A percentile compares a stretch with the other conserved stretches of the same genome.
Conservation (phyloP, 1,140 invertebrate genomes). For the Dysdera silvatica region DNA sequence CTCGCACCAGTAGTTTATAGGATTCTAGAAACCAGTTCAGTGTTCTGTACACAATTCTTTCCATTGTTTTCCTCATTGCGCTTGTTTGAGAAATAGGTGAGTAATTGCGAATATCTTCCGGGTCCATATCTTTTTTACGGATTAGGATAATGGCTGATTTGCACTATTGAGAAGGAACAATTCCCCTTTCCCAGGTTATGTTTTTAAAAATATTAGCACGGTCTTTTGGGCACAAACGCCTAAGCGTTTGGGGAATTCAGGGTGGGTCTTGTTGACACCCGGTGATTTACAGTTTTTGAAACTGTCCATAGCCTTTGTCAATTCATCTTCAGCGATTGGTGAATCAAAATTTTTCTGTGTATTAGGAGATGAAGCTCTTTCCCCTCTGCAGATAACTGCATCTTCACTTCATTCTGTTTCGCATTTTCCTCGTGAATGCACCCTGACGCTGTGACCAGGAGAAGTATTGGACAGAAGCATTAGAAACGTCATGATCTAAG, state of each 20-base stretch:
- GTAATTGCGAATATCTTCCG: neutral
- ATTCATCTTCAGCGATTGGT: neutral
- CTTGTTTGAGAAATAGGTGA: neutral
- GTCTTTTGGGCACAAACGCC: neutral
- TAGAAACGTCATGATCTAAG: neutral
- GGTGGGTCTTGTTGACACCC: neutral
- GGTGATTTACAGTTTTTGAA: neutral
- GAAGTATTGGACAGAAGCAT: neutral
- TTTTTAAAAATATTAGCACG: neutral
- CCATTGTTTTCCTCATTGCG: neutral
- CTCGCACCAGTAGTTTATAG: neutral
- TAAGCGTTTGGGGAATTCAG: neutral
- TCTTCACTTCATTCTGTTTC: neutral
- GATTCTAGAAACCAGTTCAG: slow-evolving; percentile 1
- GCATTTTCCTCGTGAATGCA: neutral
- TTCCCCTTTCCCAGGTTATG: neutral
- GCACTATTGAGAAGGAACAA: slow-evolving; percentile 1
- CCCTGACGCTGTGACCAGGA: neutral
- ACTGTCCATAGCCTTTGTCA: neutral
- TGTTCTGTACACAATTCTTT: slow-evolving; percentile 4
- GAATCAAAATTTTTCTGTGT: neutral
- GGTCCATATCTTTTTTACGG: neutral
- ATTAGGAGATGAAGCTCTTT: neutral
- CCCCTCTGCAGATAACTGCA: neutral
- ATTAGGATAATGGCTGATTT: slow-evolving; percentile 4